A percentile compares a stretch with the other conserved stretches of the same genome.
Conservation (phyloP, 2,888 invertebrate species). For the Exephanes ischioxanthus region DNA sequence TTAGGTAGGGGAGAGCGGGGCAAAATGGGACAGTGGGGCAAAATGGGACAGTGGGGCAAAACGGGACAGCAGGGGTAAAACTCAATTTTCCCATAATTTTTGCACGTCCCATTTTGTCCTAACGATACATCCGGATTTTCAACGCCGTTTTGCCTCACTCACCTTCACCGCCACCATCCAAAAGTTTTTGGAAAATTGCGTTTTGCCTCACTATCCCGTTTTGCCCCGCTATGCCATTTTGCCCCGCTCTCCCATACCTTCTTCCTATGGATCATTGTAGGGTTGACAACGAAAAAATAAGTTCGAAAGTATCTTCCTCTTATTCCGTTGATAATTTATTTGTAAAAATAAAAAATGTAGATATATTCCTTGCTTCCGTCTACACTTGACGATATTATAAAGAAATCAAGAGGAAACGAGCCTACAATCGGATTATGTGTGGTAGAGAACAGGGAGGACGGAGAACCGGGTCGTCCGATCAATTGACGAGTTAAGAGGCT, state of each 20-base stretch:
- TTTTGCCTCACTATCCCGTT: too few species aligned
- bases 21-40: too few species aligned
- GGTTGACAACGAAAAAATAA: neutral
- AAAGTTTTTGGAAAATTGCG: too few species aligned
- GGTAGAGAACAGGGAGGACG: conserved; percentile 15
- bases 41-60: too few species aligned
- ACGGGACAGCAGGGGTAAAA: too few species aligned
- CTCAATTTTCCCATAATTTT: too few species aligned
- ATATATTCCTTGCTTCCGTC: neutral
- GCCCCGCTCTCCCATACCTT: neutral
- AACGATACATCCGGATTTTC: too few species aligned
- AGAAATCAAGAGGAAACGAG: conserved; percentile 63
- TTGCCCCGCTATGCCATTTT: too few species aligned
- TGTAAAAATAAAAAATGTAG: neutral
- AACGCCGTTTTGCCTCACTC: too few species aligned
- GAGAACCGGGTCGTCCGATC: conserved; percentile 69
- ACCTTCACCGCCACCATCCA: too few species aligned
- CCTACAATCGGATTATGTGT: conserved; percentile 71
- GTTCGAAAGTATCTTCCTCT: neutral
- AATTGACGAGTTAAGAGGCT: conserved; percentile 76
- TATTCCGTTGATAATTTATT: neutral
- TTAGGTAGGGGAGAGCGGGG: neutral
- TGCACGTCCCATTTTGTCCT: too few species aligned
- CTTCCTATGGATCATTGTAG: neutral
- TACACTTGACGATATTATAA: neutral